A percentile compares a stretch with the other conserved stretches of the same genome.
phyloP scores from a whole-genome alignment of 2,888 invertebrate species.

The Troides aeacus region DNA sequence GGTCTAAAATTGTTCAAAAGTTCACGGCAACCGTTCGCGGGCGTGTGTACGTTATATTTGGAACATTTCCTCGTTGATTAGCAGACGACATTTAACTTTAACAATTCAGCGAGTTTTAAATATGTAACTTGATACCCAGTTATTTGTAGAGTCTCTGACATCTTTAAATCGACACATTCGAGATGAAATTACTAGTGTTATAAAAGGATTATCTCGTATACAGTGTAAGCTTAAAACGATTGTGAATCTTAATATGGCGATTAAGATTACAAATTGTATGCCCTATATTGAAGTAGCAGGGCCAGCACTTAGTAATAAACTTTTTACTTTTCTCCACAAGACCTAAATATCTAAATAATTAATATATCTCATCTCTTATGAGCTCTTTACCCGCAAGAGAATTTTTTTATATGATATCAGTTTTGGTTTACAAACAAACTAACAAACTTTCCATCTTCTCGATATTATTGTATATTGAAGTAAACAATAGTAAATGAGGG shows the following conservation, averaged over 20 bases:
- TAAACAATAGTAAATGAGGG: slow-evolving; percentile 42
- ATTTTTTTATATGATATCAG: too few relatives aligned
- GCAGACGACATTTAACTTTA: slow-evolving; percentile 14
- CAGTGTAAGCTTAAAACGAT: too few relatives aligned
- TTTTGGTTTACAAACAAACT: neutral
- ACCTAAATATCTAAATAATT: neutral
- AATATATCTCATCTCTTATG: too few relatives aligned
- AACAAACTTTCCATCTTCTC: neutral
- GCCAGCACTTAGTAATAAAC: too few relatives aligned
- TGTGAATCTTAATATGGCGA: too few relatives aligned
- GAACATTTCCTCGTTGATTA: slow-evolving; percentile 24
- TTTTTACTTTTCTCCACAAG: too few relatives aligned
- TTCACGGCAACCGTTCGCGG: neutral
- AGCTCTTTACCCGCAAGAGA: too few relatives aligned
- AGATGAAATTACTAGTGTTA: too few relatives aligned
- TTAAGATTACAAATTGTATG: too few relatives aligned
- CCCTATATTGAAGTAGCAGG: too few relatives aligned
- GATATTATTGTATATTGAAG: slow-evolving; percentile 31
- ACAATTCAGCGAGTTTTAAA: slow-evolving; percentile 31
- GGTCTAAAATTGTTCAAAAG: slow-evolving; percentile 11
- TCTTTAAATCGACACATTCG: neutral
- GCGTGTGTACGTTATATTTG: slow-evolving; percentile 17
- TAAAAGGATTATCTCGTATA: too few relatives aligned
- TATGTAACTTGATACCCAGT: too few relatives aligned
- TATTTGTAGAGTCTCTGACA: slow-evolving; percentile 7